Conservation (phyloP, 2,888 invertebrate species). For the Noctuana brunneofusca region DNA sequence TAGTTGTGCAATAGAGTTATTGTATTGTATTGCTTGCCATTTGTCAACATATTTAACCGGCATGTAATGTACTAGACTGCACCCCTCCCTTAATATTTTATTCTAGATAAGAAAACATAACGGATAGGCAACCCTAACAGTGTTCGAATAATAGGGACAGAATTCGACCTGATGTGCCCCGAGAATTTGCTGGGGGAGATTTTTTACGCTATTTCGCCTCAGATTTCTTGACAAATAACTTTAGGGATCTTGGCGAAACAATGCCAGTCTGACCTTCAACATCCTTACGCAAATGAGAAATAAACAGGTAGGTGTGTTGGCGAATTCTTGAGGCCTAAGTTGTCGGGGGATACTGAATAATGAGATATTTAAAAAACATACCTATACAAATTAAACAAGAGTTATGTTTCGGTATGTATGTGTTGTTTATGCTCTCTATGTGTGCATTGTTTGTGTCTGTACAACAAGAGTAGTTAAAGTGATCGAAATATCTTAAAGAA, state of each 20-base stretch:
- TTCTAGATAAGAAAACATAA: neutral
- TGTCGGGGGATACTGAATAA: neutral
- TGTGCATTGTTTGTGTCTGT: too few relatives aligned
- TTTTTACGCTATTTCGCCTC: constrained; percentile 42
- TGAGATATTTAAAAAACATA: neutral
- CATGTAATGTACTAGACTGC: too few relatives aligned
- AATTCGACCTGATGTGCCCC: constrained; percentile 39
- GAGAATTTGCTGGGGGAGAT: constrained; percentile 40
- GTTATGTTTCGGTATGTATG: too few relatives aligned
- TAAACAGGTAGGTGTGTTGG: constrained; percentile 18
- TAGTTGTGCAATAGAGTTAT: too few relatives aligned
- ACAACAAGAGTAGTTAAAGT: too few relatives aligned
- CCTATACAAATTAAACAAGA: neutral
- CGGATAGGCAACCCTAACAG: constrained; percentile 5
- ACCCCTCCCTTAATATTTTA: too few relatives aligned
- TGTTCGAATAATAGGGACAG: constrained; percentile 35
- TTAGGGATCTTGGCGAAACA: constrained; percentile 34
- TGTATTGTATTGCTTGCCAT: too few relatives aligned
- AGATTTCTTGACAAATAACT: constrained; percentile 34
- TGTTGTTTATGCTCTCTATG: too few relatives aligned
- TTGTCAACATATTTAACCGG: too few relatives aligned
- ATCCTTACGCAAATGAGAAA: constrained; percentile 30
- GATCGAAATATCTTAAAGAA: too few relatives aligned
- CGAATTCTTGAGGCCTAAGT: constrained; percentile 5
- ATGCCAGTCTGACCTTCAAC: constrained; percentile 29